These are phyloP conservation scores for Hipparchia semele DNA, from an alignment of 2,888 invertebrate genomes.

Conservation along the genomic window DNA sequence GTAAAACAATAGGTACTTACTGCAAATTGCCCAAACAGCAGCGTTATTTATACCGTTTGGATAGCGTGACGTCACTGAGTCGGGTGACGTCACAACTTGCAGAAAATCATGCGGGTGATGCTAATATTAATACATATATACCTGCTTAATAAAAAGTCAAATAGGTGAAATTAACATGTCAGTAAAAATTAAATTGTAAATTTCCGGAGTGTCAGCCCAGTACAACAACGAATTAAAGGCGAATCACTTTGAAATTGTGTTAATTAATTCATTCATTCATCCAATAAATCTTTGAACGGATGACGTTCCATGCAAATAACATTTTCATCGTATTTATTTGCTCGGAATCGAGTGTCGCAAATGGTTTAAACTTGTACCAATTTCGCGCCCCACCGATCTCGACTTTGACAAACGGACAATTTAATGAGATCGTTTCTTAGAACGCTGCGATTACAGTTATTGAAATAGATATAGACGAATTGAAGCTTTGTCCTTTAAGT, in stretches of 20 bases:
- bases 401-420: slow-evolving; percentile 29
- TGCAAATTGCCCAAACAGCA: no score
- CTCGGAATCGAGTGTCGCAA: slow-evolving; percentile 32
- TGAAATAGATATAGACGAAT: not conserved
- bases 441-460: not conserved
- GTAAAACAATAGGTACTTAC: no score
- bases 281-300: not conserved
- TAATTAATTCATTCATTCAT: slow-evolving; percentile 6
- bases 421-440: slow-evolving; percentile 24
- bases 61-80: no score
- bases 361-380: slow-evolving; percentile 37
- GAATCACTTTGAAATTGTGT: not conserved
- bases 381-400: slow-evolving; percentile 24
- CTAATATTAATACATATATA: no score
- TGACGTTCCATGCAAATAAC: not conserved
- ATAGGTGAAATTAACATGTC: no score
- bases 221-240: not conserved
- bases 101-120: no score
- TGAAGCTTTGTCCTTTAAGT: no score
- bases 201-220: no score
- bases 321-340: slow-evolving; percentile 29
- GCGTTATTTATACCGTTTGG: no score
- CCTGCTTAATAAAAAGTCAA: no score
- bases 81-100: no score
- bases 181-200: no score